phyloP scores from a whole-genome alignment of 2,888 invertebrate genomes.

The Leucophenga montana region DNA sequence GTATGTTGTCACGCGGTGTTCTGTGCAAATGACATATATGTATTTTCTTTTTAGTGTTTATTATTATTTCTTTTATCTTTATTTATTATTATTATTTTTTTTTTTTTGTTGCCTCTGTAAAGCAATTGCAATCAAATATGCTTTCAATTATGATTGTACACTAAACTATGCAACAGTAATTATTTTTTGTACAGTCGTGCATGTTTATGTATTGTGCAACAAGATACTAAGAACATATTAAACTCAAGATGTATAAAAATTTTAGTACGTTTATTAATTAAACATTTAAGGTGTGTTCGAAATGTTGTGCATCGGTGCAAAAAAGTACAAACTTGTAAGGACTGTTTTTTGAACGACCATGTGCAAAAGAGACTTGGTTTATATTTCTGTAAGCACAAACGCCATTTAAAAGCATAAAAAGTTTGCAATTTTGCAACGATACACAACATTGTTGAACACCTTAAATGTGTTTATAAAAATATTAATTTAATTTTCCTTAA shows the following conservation, averaged over 20 bases:
- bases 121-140: too few relatives aligned
- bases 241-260: background rate
- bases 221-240: background rate
- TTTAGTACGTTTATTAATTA: background rate
- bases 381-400: too few relatives aligned
- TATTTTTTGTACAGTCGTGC: background rate
- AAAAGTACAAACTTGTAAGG: too few relatives aligned
- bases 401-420: too few relatives aligned
- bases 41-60: slow-evolving; percentile 48
- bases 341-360: too few relatives aligned
- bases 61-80: background rate
- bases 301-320: too few relatives aligned
- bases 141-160: too few relatives aligned
- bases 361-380: too few relatives aligned
- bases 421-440: too few relatives aligned
- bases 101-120: background rate
- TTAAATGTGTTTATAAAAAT: background rate
- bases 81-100: slow-evolving; percentile 5
- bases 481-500: slow-evolving; percentile 8
- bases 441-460: too few relatives aligned
- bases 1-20: slow-evolving; percentile 67
- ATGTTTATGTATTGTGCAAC: background rate
- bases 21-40: slow-evolving; percentile 65
- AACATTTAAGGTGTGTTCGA: too few relatives aligned
- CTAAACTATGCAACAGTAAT: too few relatives aligned